phyloP scores from a whole-genome alignment of 2,797 vertebrate genomes.

The Hemitrygon akajei region DNA sequence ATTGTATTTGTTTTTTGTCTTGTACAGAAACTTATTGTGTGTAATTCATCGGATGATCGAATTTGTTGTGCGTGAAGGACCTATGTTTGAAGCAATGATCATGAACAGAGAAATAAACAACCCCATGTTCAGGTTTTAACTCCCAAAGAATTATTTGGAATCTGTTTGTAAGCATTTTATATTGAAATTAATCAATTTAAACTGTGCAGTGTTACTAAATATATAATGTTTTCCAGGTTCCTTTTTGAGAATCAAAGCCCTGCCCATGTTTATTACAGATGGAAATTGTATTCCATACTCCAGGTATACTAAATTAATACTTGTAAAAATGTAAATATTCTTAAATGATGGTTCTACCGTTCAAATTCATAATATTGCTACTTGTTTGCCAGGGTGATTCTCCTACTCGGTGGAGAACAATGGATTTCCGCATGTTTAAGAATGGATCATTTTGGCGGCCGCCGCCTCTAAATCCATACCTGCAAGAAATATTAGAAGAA shows the following conservation, averaged over 20 bases:
- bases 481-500: conserved; percentile 89
- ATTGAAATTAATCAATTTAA: neutral
- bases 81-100: conserved; percentile 99
- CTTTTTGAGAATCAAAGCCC: conserved; percentile 99
- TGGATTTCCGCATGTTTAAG: conserved; percentile 97
- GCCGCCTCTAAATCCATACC: conserved; percentile 88
- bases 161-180: neutral
- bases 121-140: conserved; percentile 87
- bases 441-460: conserved; percentile 95
- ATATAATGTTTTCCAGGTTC: conserved; percentile 68
- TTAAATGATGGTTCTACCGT: neutral
- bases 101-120: conserved; percentile 99
- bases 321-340: conserved; percentile 33
- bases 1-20: conserved; percentile 28
- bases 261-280: conserved; percentile 95
- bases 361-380: conserved; percentile 32
- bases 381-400: conserved; percentile 74
- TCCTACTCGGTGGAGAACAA: conserved; percentile 89
- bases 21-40: conserved; percentile 42
- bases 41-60: conserved; percentile 99
- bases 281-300: conserved; percentile 95
- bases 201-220: neutral
- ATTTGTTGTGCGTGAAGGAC: conserved; percentile 99
- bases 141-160: neutral
- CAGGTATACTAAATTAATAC: conserved; percentile 63